Base-by-base conservation (phyloP, 2,888 invertebrate species). In the Leucozona laternaria region DNA sequence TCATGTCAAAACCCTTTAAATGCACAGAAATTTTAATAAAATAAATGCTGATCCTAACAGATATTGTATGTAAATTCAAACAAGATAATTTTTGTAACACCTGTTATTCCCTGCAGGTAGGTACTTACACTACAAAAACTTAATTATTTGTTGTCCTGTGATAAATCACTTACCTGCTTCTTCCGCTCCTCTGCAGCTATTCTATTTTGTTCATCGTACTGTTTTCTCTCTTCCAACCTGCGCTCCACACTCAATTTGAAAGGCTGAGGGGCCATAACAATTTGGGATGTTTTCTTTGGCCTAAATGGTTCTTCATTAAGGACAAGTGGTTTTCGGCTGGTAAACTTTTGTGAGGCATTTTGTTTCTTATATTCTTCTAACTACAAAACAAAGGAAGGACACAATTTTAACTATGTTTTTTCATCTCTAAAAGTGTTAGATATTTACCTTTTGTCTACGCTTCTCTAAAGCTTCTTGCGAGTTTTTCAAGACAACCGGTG, bases 221-320 rank as follows among this genome's bases (percentile, higher is more conserved):
- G 89, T 25, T 91, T 91, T 1, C 92, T 90, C 20, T 91, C 91
- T 22, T 89, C 90, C 53, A 91, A 73, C 0, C 92, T 90, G 53
- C 90, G 89, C 11, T 92, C 92, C 2, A 89, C 66, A 15, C 89
- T 90, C 34, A 92, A 81, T n/a, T 91, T 89, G 58, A 92, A 92
- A 22, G 92, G 92, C 28, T 89, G 89, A 5, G 72, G 89, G 4
- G 73, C 31, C 6, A 90, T 88, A 22, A 89, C 72, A 64, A 76
- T 64, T 13, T 79, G 88, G 5, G 43, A 66, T 4, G 48, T 4
- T 72, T 89, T 90, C 75, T 90, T 89, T 5, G 90, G 91, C 25
- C 88, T 78, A 83, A 90, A 90, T 0, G 91, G 90, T 34, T 90
- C 89, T 17, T 90, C 89, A 31, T 89, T 88, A 4, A 90, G 77